Base-by-base conservation (phyloP, 2,797 vertebrate genomes). In the Urocyon cinereoargenteus region DNA sequence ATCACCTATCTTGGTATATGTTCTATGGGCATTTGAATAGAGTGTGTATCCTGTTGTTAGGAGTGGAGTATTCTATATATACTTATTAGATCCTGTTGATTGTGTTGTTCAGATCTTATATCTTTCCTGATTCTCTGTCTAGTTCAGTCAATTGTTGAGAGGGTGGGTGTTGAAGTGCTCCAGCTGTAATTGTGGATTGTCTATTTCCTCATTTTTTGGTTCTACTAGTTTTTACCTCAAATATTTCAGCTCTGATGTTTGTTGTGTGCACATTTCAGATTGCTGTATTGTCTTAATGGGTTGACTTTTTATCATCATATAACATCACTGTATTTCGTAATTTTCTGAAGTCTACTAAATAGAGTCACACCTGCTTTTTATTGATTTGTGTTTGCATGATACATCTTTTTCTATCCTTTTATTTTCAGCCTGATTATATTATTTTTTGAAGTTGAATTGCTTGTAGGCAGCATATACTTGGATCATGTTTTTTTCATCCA, bases 361-460 rank as follows among this genome's bases (percentile, higher is more conserved):
- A 45, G 53, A 90, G 19, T 31, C 28, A 61, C 6, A 28, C 22
- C 3, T 36, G 2, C 19, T 83, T 59, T 75, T 5, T 90, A 7
- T 68, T 86, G 45, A 31, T 53, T n/a, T 66, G 51, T 94, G n/a
- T 75, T 77, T 81, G 28, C 24, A 82, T 22, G 26, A 16, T 75
- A 55, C 9, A 16, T 36, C 40, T 24, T 93, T 81, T 82, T 81
- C 24, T 36, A 16, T 57, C 55, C n/a, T 91, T 92, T 94, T 64
- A 79, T 53, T 90, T 73, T 86, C 59, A 45, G 34, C 13, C 7
- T 40, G n/a, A n/a, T 24, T 53, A 34, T 73, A 64, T 95, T 73
- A 57, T 59, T 95, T 78, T 88, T 91, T 87, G 31, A 62, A 86
- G 28, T 31, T 49, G 45, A 90, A n/a, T 83, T 91, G 70, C 61